Conservation (phyloP, 2,113 vertebrate species). For the Python bivittatus region DNA sequence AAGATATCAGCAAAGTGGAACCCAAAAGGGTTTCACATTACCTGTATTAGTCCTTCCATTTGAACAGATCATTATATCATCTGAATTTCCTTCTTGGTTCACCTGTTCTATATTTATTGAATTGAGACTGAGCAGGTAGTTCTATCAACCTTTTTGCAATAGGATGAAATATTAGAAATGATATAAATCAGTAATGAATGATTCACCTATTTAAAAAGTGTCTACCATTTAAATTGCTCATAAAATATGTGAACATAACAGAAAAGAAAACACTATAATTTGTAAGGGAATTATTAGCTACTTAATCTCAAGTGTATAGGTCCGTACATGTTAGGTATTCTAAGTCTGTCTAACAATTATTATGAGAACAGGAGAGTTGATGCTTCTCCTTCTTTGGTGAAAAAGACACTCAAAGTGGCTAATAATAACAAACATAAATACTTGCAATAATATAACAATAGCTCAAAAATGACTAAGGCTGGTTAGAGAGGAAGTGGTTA, state of each 20-base stretch:
- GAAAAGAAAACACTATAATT: conserved; percentile 46
- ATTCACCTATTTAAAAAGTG: no score
- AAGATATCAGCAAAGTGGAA: no score
- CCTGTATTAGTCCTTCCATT: conserved; percentile 61
- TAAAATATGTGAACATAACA: no score
- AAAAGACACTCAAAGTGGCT: neutral
- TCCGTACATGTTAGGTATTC: conserved; percentile 28
- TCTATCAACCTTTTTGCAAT: conserved; percentile 55
- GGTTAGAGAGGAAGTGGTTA: neutral
- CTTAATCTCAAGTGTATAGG: conserved; percentile 34
- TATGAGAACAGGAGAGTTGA: conserved; percentile 18
- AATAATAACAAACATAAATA: neutral
- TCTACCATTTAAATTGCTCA: no score
- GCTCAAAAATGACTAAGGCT: neutral
- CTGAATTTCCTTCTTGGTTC: conserved; percentile 76
- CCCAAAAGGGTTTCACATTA: no score
- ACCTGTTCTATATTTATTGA: conserved; percentile 74
- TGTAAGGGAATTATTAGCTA: conserved; percentile 47
- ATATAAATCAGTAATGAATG: conserved; percentile 46
- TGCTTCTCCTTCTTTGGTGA: neutral
- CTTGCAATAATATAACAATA: neutral
- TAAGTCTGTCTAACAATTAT: conserved; percentile 33
- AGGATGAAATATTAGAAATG: conserved; percentile 49
- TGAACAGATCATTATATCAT: conserved; percentile 75
- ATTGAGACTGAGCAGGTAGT: conserved; percentile 68